Evolutionary conservation across 1,140 invertebrate species (phyloP).

Genomic region (Eubasilissa regina): DNA sequence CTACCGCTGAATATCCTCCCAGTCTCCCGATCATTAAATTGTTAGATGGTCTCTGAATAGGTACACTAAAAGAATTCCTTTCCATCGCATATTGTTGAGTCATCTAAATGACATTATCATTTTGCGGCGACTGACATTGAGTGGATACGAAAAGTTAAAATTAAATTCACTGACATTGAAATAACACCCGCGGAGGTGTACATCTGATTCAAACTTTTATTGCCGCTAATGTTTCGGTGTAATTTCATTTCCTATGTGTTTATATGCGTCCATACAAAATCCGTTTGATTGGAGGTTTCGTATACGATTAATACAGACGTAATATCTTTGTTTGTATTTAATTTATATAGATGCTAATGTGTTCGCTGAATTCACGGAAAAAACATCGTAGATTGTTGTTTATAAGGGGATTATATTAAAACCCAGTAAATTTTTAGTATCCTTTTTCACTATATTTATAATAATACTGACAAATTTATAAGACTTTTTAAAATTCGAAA

Average conservation of each 20-base stretch:
- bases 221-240: conserved; percentile 19
- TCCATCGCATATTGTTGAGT: conserved; percentile 33
- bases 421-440: too few species aligned
- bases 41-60: neutral
- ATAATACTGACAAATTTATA: too few species aligned
- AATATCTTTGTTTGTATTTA: neutral
- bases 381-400: too few species aligned
- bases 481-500: too few species aligned
- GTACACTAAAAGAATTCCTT: neutral
- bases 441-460: too few species aligned
- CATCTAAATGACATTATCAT: conserved; percentile 25
- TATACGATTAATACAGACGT: conserved; percentile 1
- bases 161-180: conserved; percentile 30
- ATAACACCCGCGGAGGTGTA: conserved; percentile 32
- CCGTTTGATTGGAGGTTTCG: conserved; percentile 8
- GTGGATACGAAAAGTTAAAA: conserved; percentile 17
- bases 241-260: conserved; percentile 38
- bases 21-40: neutral
- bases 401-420: too few species aligned
- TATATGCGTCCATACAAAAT: neutral
- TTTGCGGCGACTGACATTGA: conserved; percentile 28
- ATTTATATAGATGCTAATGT: neutral
- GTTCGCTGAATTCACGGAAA: neutral
- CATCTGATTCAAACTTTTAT: conserved; percentile 36
- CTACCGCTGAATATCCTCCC: neutral